Percentiles rank a stretch among this genome's conserved stretches.
Conservation (phyloP, 2,113 vertebrate species). For the Barnardius zonarius region DNA sequence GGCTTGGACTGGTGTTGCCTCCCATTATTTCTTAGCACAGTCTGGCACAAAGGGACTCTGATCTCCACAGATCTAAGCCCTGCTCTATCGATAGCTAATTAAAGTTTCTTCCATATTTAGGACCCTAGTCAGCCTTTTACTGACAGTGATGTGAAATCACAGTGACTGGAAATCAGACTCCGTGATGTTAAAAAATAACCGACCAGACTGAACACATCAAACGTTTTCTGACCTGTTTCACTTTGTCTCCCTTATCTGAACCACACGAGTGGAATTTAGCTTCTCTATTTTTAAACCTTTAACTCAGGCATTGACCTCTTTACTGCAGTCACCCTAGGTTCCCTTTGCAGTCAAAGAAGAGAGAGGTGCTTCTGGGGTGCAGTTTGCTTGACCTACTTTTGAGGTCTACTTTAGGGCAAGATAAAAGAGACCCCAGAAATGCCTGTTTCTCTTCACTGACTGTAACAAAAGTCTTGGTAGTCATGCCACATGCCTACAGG, state of each 20-base stretch:
- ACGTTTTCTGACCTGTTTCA: constrained; percentile 15
- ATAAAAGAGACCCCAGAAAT: constrained; percentile 14
- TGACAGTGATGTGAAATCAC: not conserved
- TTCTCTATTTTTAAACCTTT: constrained; percentile 58
- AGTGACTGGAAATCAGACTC: not conserved
- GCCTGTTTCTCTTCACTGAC: not conserved
- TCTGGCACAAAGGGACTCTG: not conserved
- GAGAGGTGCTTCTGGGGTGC: constrained; percentile 14
- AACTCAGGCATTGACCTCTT: constrained; percentile 43
- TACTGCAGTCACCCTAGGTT: constrained; percentile 19
- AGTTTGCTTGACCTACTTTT: constrained; percentile 43
- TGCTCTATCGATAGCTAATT: constrained; percentile 34
- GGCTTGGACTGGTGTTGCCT: not conserved
- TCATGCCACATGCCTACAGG: not conserved
- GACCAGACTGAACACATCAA: not conserved
- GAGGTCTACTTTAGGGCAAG: not conserved
- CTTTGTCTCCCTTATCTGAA: constrained; percentile 46
- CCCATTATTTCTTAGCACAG: not conserved
- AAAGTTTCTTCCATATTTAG: constrained; percentile 27
- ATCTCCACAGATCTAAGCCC: constrained; percentile 24
- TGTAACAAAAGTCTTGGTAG: not conserved
- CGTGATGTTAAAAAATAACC: not conserved
- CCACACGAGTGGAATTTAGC: constrained; percentile 39
- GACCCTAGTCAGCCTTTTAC: not conserved
- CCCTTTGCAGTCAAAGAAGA: constrained; percentile 33